Conservation (phyloP, 1,140 invertebrate genomes). For the Lepidurus apus region DNA sequence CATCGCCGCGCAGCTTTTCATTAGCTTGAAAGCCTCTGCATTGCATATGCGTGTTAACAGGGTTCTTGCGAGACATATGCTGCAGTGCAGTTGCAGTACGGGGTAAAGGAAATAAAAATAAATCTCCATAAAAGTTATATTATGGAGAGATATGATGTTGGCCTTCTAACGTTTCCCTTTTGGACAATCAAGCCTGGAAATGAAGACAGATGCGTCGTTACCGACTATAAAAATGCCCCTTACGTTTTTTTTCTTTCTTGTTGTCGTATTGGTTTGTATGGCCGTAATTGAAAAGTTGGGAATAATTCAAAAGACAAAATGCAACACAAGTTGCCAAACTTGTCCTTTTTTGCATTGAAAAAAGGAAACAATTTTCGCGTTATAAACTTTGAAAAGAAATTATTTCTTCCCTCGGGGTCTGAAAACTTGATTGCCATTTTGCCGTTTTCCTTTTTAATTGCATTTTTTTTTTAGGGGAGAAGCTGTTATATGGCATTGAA, state of each 20-base stretch:
- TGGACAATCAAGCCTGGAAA: not conserved
- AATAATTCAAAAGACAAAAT: not conserved
- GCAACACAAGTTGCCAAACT: not conserved
- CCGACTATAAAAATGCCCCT: not conserved
- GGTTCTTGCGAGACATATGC: not conserved
- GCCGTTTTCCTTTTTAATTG: not conserved
- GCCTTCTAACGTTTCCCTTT: no score
- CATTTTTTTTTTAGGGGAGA: not conserved
- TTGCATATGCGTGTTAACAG: constrained; percentile 10
- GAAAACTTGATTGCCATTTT: not conserved
- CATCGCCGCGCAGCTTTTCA: not conserved
- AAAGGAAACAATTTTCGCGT: no score
- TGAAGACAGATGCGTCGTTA: constrained; percentile 9
- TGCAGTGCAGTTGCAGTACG: not conserved
- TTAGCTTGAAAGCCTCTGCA: constrained; percentile 12
- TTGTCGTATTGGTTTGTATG: not conserved
- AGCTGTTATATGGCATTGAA: not conserved
- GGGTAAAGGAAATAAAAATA: not conserved
- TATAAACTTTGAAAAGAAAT: no score
- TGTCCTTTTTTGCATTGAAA: no score
- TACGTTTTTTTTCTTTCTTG: not conserved
- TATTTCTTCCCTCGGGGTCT: not conserved
- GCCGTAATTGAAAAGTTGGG: not conserved
- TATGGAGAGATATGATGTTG: not conserved
- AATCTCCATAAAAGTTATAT: not conserved